Evolutionary conservation across 1,140 invertebrate genomes (phyloP).

Genomic region (Rhopalosiphum maidis): DNA sequence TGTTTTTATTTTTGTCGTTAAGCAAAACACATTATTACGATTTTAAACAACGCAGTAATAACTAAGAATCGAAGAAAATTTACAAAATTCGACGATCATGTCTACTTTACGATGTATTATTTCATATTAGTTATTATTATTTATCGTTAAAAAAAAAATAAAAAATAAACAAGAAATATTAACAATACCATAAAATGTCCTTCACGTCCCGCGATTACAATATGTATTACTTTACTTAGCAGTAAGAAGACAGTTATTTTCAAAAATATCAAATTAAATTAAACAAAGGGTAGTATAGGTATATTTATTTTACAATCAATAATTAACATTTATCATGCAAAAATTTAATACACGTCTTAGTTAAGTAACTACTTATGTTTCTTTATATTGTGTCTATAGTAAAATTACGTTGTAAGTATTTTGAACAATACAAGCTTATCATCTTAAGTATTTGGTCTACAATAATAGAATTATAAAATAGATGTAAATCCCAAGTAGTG

Average conservation of each 20-base stretch:
- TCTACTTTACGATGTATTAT: too few relatives aligned
- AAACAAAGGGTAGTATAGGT: too few relatives aligned
- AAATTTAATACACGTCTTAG: not conserved
- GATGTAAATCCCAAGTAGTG: not conserved
- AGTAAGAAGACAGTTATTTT: too few relatives aligned
- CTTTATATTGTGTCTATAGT: not conserved
- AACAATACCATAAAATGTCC: too few relatives aligned
- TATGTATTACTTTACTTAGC: too few relatives aligned
- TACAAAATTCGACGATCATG: not conserved
- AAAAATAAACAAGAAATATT: too few relatives aligned
- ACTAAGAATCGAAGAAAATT: not conserved
- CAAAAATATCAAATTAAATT: too few relatives aligned
- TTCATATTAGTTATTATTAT: too few relatives aligned
- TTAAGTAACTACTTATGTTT: not conserved
- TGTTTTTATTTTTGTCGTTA: not conserved
- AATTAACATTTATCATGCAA: not conserved
- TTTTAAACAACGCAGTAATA: not conserved
- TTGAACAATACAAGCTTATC: not conserved
- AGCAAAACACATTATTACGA: not conserved
- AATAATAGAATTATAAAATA: not conserved
- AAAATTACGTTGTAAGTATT: not conserved
- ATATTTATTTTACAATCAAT: not conserved
- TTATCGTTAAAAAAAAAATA: too few relatives aligned
- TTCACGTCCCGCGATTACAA: too few relatives aligned
- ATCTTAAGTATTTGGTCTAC: not conserved